Conservation (phyloP, 2,113 vertebrate genomes). For the Mesoclemmys tuberculata region DNA sequence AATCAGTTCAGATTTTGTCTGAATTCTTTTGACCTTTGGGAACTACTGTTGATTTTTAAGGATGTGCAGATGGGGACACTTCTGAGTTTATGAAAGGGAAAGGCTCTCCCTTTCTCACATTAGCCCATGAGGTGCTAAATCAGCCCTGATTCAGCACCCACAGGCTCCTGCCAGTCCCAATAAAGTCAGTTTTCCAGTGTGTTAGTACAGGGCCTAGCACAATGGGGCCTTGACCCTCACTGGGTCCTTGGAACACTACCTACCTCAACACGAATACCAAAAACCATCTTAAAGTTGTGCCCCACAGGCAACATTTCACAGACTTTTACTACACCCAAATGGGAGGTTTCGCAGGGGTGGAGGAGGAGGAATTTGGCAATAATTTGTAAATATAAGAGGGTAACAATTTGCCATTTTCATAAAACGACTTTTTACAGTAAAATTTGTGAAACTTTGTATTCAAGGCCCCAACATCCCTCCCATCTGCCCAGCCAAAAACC, state of each 20-base stretch:
- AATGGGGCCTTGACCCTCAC: not conserved
- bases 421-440: not conserved
- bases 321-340: not conserved
- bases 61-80: not conserved
- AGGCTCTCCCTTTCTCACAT: not conserved
- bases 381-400: not conserved
- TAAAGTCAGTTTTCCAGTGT: not conserved
- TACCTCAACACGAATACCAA: not conserved
- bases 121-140: not conserved
- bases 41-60: not conserved
- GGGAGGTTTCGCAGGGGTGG: not conserved
- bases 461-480: not conserved
- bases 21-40: not conserved
- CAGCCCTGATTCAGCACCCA: not conserved
- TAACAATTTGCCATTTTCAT: not conserved
- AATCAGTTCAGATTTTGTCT: not conserved
- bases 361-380: not conserved
- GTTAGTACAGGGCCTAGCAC: not conserved
- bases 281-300: not conserved
- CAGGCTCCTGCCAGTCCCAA: not conserved
- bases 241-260: no score
- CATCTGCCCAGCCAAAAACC: not conserved
- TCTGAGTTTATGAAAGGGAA: not conserved
- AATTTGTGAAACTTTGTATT: not conserved
- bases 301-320: not conserved